Evolutionary conservation across 2,797 vertebrate species (phyloP).

Genomic region (Enteromius afrohamiltoni): DNA sequence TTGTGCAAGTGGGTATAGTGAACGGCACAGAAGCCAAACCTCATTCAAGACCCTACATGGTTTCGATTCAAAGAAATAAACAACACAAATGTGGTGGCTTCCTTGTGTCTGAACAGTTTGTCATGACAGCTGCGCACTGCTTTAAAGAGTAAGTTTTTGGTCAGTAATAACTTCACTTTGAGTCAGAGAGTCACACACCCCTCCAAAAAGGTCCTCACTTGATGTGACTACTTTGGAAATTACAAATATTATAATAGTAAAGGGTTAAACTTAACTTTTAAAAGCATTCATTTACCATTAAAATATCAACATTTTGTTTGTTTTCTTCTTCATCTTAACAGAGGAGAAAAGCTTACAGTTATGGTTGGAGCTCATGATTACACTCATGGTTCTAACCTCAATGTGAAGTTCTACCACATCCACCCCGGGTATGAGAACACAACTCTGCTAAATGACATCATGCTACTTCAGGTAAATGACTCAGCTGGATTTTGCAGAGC

Average conservation of each 20-base stretch:
- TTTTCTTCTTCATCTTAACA: slow-evolving; percentile 20
- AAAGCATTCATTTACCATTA: background rate
- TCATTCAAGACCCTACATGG: slow-evolving; percentile 71
- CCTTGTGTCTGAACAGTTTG: slow-evolving; percentile 68
- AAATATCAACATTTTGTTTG: background rate
- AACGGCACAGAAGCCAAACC: slow-evolving; percentile 47
- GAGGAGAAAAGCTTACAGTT: slow-evolving; percentile 47
- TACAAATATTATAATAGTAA: background rate
- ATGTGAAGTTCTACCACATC: slow-evolving; percentile 61
- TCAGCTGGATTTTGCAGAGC: background rate
- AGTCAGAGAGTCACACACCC: background rate
- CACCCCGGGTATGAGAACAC: slow-evolving; percentile 46
- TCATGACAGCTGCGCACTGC: slow-evolving; percentile 77
- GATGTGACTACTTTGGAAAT: background rate
- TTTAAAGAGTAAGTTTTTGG: background rate
- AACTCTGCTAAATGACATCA: slow-evolving; percentile 58
- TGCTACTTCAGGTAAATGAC: slow-evolving; percentile 62
- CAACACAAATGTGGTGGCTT: slow-evolving; percentile 72
- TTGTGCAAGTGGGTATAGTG: slow-evolving; percentile 56
- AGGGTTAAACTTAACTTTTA: background rate
- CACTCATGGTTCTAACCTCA: background rate
- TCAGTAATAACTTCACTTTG: background rate
- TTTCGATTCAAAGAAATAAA: slow-evolving; percentile 62
- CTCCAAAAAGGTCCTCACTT: slow-evolving; percentile 6
- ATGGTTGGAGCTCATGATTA: slow-evolving; percentile 57